phyloP scores from a whole-genome alignment of 2,888 invertebrate species.

The Drosophila macrospina region DNA sequence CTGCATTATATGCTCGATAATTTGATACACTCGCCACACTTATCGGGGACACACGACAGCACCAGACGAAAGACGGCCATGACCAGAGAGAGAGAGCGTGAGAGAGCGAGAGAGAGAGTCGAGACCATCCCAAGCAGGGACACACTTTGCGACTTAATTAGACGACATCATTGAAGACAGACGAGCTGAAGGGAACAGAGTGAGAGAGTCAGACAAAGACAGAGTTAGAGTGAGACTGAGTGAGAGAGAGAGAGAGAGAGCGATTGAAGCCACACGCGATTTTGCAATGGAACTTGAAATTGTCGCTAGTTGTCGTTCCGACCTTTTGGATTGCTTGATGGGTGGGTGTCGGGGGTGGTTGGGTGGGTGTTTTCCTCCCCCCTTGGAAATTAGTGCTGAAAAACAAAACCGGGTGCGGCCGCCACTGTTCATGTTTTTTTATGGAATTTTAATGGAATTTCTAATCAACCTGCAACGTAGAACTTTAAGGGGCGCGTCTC shows the following conservation, averaged over 20 bases:
- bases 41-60: conserved; percentile 69
- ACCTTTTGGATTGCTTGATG: conserved; percentile 26
- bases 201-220: conserved; percentile 1
- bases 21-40: conserved; percentile 72
- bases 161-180: conserved; percentile 49
- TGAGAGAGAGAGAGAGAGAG: conserved; percentile 3
- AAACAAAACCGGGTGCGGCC: conserved; percentile 55
- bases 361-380: neutral
- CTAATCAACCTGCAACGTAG: conserved; percentile 74
- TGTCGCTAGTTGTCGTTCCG: conserved; percentile 38
- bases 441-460: conserved; percentile 80
- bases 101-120: conserved; percentile 1
- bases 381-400: conserved; percentile 31
- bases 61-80: conserved; percentile 37
- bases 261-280: conserved; percentile 45
- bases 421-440: conserved; percentile 60
- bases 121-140: conserved; percentile 57
- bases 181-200: conserved; percentile 16
- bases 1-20: conserved; percentile 74
- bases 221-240: conserved; percentile 1
- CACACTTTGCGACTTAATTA: conserved; percentile 79
- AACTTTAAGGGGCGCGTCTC: conserved; percentile 56
- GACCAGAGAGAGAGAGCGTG: neutral
- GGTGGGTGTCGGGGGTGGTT: conserved; percentile 18
- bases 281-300: conserved; percentile 54